These are phyloP conservation scores for Cottus gobio DNA, from an alignment of 2,113 vertebrate species.

Conservation along the genomic window DNA sequence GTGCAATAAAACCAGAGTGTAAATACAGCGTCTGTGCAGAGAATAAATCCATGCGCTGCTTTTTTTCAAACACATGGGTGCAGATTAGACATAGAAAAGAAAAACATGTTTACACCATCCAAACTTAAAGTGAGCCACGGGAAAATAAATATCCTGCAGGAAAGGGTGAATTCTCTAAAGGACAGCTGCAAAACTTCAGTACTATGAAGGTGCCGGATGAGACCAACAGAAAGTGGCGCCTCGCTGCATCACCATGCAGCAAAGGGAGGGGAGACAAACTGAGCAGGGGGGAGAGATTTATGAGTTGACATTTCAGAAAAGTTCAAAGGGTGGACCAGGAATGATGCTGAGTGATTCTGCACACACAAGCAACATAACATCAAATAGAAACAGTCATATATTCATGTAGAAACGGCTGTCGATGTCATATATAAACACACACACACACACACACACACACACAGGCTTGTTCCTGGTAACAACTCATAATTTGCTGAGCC, in stretches of 20 bases:
- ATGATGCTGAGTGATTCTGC: constrained; percentile 29
- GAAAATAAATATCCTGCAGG: constrained; percentile 24
- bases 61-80: not conserved
- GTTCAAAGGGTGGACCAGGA: constrained; percentile 47
- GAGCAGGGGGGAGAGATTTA: constrained; percentile 58
- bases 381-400: constrained; percentile 24
- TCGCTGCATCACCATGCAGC: constrained; percentile 66
- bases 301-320: constrained; percentile 71
- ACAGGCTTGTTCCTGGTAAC: constrained; percentile 41
- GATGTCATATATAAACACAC: not conserved
- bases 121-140: constrained; percentile 9
- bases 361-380: constrained; percentile 28
- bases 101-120: constrained; percentile 33
- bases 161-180: constrained; percentile 23
- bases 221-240: constrained; percentile 41
- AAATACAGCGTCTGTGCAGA: constrained; percentile 41
- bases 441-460: constrained; percentile 15
- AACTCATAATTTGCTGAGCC: constrained; percentile 59
- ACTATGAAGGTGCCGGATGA: constrained; percentile 34
- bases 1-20: constrained; percentile 7
- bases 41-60: constrained; percentile 11
- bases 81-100: constrained; percentile 10
- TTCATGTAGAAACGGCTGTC: not conserved
- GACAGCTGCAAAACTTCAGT: constrained; percentile 42
- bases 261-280: constrained; percentile 46